phyloP scores from a whole-genome alignment of 2,797 vertebrate genomes.

The Centroberyx gerrardi region DNA sequence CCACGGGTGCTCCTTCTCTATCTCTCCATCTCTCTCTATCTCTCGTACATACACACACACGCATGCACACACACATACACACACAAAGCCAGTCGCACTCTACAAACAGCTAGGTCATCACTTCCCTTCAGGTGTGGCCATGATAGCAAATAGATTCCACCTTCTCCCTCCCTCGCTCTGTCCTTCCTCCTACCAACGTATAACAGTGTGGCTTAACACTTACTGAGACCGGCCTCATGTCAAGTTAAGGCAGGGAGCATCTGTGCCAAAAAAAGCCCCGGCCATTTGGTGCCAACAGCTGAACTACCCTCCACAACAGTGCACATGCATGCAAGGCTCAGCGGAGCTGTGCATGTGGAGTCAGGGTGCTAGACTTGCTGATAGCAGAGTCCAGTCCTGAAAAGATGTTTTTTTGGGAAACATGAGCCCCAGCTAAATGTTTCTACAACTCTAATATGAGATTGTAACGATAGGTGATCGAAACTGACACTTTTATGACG shows the following conservation, averaged over 20 bases:
- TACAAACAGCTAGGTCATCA: slow-evolving; percentile 66
- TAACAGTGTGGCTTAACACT: slow-evolving; percentile 43
- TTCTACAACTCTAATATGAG: too few species aligned
- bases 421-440: too few species aligned
- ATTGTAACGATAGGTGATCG: too few species aligned
- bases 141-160: slow-evolving; percentile 55
- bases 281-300: slow-evolving; percentile 12
- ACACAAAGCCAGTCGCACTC: slow-evolving; percentile 22
- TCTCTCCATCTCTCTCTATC: slow-evolving; percentile 26
- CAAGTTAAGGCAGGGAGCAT: slow-evolving; percentile 27
- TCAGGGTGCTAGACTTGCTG: neutral
- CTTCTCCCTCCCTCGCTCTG: slow-evolving; percentile 27
- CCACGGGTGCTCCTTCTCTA: slow-evolving; percentile 25
- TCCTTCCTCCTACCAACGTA: slow-evolving; percentile 36
- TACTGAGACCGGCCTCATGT: slow-evolving; percentile 41
- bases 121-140: slow-evolving; percentile 56
- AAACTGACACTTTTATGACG: too few species aligned
- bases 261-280: neutral
- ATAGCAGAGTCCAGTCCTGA: neutral
- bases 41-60: neutral
- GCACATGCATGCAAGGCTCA: slow-evolving; percentile 1
- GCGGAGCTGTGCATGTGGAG: neutral
- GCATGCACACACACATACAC: neutral
- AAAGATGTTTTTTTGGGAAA: neutral
- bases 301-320: slow-evolving; percentile 19